Percentiles rank a stretch among this genome's conserved stretches.
phyloP scores from a whole-genome alignment of 2,113 vertebrate genomes.

The Gobio gobio region DNA sequence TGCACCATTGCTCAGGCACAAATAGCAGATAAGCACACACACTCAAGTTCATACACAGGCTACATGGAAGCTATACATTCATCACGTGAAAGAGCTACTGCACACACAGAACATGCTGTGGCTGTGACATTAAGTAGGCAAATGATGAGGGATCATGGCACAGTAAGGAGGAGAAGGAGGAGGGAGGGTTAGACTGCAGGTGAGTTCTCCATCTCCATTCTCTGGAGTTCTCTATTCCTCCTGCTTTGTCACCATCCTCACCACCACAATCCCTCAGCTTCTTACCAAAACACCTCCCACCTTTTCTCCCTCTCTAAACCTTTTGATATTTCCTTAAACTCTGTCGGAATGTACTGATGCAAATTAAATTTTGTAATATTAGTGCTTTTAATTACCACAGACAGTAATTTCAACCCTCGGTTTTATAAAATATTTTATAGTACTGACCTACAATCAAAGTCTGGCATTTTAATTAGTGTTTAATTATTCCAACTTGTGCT shows the following conservation, averaged over 20 bases:
- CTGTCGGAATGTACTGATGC: neutral
- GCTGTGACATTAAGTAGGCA: constrained; percentile 52
- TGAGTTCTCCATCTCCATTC: constrained; percentile 58
- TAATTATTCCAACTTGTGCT: neutral
- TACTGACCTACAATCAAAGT: neutral
- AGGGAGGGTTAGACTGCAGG: constrained; percentile 23
- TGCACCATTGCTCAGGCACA: neutral
- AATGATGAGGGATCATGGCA: constrained; percentile 61
- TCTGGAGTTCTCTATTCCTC: constrained; percentile 10
- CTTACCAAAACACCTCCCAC: neutral
- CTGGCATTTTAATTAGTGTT: neutral
- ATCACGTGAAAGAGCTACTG: constrained; percentile 31
- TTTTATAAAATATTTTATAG: neutral
- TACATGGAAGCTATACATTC: neutral
- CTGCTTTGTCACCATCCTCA: neutral
- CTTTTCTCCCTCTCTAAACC: neutral
- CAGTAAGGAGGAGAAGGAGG: constrained; percentile 47
- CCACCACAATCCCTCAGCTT: neutral
- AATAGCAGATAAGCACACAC: neutral
- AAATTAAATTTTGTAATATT: too few species aligned
- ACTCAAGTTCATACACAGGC: neutral
- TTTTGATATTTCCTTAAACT: neutral
- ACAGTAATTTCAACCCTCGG: neutral
- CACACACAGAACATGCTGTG: constrained; percentile 38
- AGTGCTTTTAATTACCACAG: neutral